Base-by-base conservation (phyloP, 2,113 vertebrate genomes). In the Ranitomeya imitator region DNA sequence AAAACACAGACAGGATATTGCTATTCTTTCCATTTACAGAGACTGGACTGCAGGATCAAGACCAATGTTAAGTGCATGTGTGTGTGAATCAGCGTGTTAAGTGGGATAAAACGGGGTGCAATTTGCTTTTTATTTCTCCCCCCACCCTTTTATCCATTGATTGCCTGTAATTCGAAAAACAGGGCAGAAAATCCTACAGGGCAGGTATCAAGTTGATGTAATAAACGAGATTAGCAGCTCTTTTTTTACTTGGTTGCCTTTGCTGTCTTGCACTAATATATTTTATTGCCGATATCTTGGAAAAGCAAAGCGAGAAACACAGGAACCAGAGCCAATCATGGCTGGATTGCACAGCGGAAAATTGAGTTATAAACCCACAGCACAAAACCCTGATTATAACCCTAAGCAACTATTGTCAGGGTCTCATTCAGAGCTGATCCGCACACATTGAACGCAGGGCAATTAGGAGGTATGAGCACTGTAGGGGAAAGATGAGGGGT, bases 391-490 rank as follows among this genome's bases (percentile, higher is more conserved):
- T 14, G 83, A 92, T 93, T 90, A 92, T 91, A 93, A 0, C 86
- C 91, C 90, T 67, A 91, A 90, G 91, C 55, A 26, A 90, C 91
- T 91, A 92, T 90, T 89, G 4, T 86, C 67, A 86, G 1, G 69
- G 86, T 91, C 88, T 86, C 90, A 90, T 84, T 91, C 91, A 84
- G 90, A 86, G 90, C 45, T 59, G 90, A 92, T 90, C 93, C 91
- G 90, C 92, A 91, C 91, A 90, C 92, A 71, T 87, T 90, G 91
- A 91, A 89, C 79, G 19, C 79, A 91, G 91, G 89, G 91, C 92
- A 94, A 93, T 95, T 94, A 91, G 92, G 90, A 93, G 93, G 86
- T 84, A 87, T 87, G 84, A 83, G 88, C 86, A 23, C 86, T 54
- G 78, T 45, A 69, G 55, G 86, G 86, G 71, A 69, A 26, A 57